Conservation (phyloP, 2,113 vertebrate species). For the Malurus alboscapulatus region DNA sequence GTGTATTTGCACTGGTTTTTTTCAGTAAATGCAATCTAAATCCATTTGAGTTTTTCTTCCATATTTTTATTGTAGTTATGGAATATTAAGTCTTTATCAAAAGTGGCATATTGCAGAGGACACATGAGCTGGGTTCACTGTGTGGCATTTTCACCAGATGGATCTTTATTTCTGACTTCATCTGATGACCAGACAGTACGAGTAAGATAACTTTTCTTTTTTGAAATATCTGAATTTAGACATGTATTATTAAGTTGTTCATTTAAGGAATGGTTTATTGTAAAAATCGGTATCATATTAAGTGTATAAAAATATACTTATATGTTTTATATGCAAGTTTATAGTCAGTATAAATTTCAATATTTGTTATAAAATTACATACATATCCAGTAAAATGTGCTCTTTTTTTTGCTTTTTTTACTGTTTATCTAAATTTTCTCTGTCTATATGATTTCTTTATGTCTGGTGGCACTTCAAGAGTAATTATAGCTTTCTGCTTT, state of each 20-base stretch:
- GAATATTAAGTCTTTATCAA: conserved; percentile 84
- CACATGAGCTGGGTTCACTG: conserved; percentile 94
- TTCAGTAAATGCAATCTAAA: not conserved
- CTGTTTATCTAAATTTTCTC: not conserved
- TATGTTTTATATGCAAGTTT: not conserved
- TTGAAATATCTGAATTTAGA: not conserved
- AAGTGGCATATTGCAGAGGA: conserved; percentile 91
- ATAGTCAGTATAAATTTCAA: not conserved
- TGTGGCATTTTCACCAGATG: conserved; percentile 89
- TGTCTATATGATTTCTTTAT: not conserved
- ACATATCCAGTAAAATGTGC: not conserved
- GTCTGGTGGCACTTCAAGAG: not conserved
- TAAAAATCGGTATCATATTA: not conserved
- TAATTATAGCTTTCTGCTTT: not conserved
- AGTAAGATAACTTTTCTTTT: conserved; percentile 70
- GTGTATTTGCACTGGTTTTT: not conserved
- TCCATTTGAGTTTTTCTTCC: not conserved
- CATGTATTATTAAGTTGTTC: not conserved
- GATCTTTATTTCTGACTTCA: conserved; percentile 89
- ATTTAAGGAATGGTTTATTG: not conserved
- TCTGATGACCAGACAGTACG: conserved; percentile 95
- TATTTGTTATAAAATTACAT: not conserved
- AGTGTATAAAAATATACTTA: not conserved
- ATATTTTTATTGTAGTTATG: conserved; percentile 81
- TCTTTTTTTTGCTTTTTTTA: not conserved